Conservation (phyloP, 1,140 invertebrate species). For the Drosophila suzukii region DNA sequence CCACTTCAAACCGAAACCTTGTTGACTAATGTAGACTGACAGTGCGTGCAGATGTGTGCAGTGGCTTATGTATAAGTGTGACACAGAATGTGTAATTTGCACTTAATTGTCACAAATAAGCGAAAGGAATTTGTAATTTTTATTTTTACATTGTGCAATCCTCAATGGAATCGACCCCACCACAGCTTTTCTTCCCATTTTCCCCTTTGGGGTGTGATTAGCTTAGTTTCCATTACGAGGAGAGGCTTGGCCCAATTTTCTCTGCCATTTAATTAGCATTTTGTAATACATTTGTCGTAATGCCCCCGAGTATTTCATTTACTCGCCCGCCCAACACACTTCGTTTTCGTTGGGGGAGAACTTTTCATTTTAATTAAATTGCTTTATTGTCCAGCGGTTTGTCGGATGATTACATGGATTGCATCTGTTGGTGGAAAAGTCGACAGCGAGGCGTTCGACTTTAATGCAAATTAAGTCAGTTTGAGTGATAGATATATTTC, state of each 20-base stretch:
- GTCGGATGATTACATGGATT: conserved; percentile 53
- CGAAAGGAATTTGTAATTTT: conserved; percentile 60
- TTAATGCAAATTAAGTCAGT: conserved; percentile 35
- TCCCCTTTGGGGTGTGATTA: conserved; percentile 62
- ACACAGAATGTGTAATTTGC: conserved; percentile 60
- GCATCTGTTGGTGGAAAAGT: conserved; percentile 16
- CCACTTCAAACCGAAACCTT: background rate
- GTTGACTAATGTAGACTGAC: background rate
- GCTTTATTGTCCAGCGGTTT: conserved; percentile 38
- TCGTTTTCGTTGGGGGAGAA: conserved; percentile 8
- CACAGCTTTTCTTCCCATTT: background rate
- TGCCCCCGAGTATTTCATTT: conserved; percentile 67
- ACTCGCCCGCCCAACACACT: background rate
- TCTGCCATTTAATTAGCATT: conserved; percentile 78
- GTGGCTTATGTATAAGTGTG: conserved; percentile 30
- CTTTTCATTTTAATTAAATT: conserved; percentile 75
- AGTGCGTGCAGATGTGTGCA: conserved; percentile 3
- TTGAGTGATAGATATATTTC: conserved; percentile 7
- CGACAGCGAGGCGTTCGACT: conserved; percentile 1
- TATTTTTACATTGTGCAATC: conserved; percentile 27
- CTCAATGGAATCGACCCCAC: conserved; percentile 8
- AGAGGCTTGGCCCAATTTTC: conserved; percentile 73
- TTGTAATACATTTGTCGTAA: conserved; percentile 75
- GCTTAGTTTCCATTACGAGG: conserved; percentile 55
- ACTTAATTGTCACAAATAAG: conserved; percentile 74